Percentiles rank a stretch among this genome's conserved stretches.
phyloP scores from a whole-genome alignment of 2,888 invertebrate species.

The Allacma fusca region DNA sequence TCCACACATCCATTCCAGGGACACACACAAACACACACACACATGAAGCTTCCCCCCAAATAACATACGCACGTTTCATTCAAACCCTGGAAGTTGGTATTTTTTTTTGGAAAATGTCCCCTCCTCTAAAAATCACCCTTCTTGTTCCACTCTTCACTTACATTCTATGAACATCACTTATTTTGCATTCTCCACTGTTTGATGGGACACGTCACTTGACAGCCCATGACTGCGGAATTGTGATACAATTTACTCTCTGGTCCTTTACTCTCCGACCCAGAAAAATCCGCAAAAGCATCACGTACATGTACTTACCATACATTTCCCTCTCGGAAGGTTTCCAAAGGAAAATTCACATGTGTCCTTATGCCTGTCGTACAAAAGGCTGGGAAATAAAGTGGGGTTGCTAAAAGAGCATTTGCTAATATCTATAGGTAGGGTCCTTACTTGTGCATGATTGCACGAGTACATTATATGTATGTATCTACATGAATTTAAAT shows the following conservation, averaged over 20 bases:
- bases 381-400: no score
- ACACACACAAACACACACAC: not conserved
- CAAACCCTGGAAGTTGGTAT: not conserved
- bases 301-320: not conserved
- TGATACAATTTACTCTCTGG: conserved; percentile 3
- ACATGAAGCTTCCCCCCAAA: not conserved
- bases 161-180: not conserved
- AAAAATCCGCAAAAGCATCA: not conserved
- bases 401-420: not conserved
- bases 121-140: not conserved
- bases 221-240: not conserved
- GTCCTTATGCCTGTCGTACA: no score
- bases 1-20: not conserved
- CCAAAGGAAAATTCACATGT: not conserved
- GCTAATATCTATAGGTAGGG: not conserved
- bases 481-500: no score
- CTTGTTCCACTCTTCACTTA: not conserved
- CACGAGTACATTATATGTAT: no score
- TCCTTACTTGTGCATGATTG: no score
- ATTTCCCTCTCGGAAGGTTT: no score
- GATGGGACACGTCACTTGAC: not conserved
- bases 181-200: not conserved
- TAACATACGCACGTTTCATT: conserved; percentile 2
- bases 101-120: not conserved
- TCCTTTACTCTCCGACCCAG: not conserved